These are phyloP conservation scores for Misgurnus mizolepis DNA, from an alignment of 2,113 vertebrate genomes.

Conservation along the genomic window DNA sequence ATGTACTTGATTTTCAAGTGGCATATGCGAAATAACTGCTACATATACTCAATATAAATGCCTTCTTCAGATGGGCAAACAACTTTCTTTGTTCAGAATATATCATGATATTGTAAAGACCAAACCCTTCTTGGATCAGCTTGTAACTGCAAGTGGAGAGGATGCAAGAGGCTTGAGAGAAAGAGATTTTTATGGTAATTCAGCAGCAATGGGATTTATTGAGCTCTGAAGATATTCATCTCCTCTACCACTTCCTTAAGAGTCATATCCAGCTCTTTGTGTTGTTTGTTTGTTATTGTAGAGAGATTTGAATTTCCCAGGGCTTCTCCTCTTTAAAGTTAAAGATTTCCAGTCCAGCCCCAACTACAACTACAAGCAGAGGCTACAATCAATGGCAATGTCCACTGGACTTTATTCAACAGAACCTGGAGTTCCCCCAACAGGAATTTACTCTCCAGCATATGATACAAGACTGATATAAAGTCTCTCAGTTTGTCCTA, in stretches of 20 bases:
- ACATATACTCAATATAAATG: not conserved
- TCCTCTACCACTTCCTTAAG: not conserved
- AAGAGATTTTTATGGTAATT: not conserved
- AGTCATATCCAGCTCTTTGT: not conserved
- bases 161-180: not conserved
- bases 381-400: not conserved
- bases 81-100: not conserved
- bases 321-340: not conserved
- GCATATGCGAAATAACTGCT: not conserved
- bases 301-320: not conserved
- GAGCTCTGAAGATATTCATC: not conserved
- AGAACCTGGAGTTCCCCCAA: conserved; percentile 7
- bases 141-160: not conserved
- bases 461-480: not conserved
- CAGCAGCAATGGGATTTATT: not conserved
- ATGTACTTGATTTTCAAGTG: too few relatives aligned
- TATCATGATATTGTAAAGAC: not conserved
- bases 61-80: not conserved
- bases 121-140: not conserved
- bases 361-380: not conserved
- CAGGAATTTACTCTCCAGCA: not conserved
- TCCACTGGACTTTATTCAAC: not conserved
- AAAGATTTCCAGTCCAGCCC: not conserved
- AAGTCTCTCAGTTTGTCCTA: not conserved
- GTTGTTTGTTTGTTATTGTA: not conserved